Base-by-base conservation (phyloP, 2,888 invertebrate species). In the Thereva unica region DNA sequence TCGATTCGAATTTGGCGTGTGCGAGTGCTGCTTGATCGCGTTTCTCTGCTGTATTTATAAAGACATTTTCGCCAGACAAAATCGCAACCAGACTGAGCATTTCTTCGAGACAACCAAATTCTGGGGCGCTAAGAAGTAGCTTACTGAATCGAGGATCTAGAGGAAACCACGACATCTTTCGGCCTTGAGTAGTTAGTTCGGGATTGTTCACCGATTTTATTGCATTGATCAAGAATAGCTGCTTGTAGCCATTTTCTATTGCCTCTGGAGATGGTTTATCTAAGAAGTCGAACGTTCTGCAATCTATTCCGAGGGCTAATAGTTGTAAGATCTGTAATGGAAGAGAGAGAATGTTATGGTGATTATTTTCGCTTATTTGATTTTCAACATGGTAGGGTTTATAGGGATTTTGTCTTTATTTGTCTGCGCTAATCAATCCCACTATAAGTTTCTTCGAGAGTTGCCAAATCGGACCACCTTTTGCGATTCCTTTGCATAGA, bases 71-170 rank as follows among this genome's bases (percentile, higher is more conserved):
- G 67, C 92, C 90, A 5, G 96, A 95, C 66, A 98, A 81, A 54
- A 95, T 81, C 0, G 97, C 89, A 38, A 98, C 89, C 69, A 97
- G 86, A 71, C 90, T 93, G 65, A 97, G 79, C 54, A 92, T 82
- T 83, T 92, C 92, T 72, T 91, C 90, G 74, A 92, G 82, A 76
- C 93, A 93, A 23, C 87, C 87, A 73, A 87, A 89, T 68, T 90
- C 87, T 9, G 88, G 85, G 0, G 96, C 91, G 8, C 89, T 84
- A 1, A 96, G 78, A 64, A 96, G 81, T 5, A 92, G 86, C 83
- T 92, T 94, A 7, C 94, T 87, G 78, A 91, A 90, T 71, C 89
- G 87, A 0, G 98, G 97, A 78, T 97, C 96, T 44, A 98, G 84
- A 0, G 98, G 98, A 79, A 96, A 96, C 9, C 87, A 85, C 0